phyloP scores from a whole-genome alignment of 2,888 invertebrate genomes.

The Brachyptera risi region DNA sequence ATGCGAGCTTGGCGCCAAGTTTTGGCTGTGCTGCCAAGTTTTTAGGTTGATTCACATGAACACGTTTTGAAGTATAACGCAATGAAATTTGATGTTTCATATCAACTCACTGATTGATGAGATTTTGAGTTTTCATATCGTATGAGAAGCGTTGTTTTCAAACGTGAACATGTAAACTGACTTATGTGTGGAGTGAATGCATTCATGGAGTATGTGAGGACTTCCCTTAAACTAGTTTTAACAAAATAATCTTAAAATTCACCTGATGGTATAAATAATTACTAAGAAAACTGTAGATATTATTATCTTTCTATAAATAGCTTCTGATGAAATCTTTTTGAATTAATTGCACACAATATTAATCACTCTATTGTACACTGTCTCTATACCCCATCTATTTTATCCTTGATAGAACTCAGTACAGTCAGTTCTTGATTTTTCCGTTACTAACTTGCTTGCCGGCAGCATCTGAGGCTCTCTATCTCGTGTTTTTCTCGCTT shows the following conservation, averaged over 20 bases:
- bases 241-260: not conserved
- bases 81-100: no score
- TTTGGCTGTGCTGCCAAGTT: no score
- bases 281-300: conserved; percentile 13
- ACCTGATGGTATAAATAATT: conserved; percentile 9
- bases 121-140: no score
- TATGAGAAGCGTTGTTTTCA: no score
- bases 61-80: no score
- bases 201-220: no score
- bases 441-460: conserved; percentile 22
- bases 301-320: not conserved
- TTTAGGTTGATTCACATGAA: no score
- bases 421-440: conserved; percentile 13
- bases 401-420: conserved; percentile 15
- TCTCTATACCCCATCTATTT: conserved; percentile 20
- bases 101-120: no score
- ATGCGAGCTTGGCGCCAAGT: no score
- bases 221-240: no score
- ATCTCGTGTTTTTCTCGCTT: conserved; percentile 70
- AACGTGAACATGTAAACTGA: no score
- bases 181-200: no score
- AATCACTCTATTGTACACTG: conserved; percentile 20
- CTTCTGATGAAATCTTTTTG: not conserved
- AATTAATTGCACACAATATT: conserved; percentile 12
- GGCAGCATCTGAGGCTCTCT: conserved; percentile 50